Evolutionary conservation across 2,888 invertebrate species (phyloP).

Genomic region (Ormyrus pomaceus): DNA sequence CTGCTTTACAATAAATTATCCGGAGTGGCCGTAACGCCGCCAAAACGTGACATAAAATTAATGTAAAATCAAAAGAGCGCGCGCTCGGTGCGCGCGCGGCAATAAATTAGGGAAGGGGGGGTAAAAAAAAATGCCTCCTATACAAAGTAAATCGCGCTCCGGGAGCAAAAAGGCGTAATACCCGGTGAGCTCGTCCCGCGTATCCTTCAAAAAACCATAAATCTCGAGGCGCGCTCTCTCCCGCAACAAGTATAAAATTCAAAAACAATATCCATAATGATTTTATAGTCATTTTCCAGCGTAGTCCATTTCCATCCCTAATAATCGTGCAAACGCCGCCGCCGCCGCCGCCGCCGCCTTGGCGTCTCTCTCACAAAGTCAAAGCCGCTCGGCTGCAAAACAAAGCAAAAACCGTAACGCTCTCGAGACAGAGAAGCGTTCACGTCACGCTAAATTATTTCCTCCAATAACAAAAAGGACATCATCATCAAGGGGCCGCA

Average conservation of each 20-base stretch:
- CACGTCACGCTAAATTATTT: conserved; percentile 56
- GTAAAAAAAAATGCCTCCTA: neutral
- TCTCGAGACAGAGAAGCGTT: neutral
- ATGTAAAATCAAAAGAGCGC: too few relatives aligned
- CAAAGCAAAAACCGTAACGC: conserved; percentile 28
- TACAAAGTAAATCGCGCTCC: neutral
- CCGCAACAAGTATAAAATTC: conserved; percentile 21
- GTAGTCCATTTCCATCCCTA: conserved; percentile 27
- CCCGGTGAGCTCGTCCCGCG: neutral
- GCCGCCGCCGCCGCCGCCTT: conserved; percentile 3
- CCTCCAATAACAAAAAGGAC: conserved; percentile 55
- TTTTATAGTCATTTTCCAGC: conserved; percentile 40
- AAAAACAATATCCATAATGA: conserved; percentile 49
- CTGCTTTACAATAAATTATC: too few relatives aligned
- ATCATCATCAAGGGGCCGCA: conserved; percentile 48
- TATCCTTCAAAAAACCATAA: conserved; percentile 31
- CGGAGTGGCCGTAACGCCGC: too few relatives aligned
- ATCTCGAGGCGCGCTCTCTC: conserved; percentile 22
- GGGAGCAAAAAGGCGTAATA: neutral
- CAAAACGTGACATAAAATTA: too few relatives aligned
- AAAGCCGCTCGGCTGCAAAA: conserved; percentile 29
- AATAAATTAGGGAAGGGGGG: neutral
- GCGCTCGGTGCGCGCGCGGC: neutral
- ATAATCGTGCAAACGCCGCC: conserved; percentile 25
- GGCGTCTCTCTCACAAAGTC: conserved; percentile 21